A percentile compares a stretch with the other conserved stretches of the same genome.
phyloP scores from a whole-genome alignment of 1,140 invertebrate genomes.

The Drosophila punjabiensis region DNA sequence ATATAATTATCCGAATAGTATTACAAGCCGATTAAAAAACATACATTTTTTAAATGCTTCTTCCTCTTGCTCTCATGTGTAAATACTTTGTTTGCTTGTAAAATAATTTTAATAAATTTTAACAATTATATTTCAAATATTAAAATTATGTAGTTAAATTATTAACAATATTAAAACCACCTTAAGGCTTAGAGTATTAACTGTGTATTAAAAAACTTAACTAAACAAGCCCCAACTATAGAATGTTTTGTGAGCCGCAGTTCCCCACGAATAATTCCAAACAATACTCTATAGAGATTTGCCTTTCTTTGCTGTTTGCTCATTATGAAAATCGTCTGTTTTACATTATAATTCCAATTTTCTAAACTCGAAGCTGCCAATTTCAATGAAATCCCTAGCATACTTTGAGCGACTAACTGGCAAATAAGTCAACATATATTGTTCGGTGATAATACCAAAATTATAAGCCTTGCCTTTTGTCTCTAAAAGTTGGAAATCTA shows the following conservation, averaged over 20 bases:
- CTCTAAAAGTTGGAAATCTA: background rate
- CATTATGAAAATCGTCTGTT: slow-evolving; percentile 12
- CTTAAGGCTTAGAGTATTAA: background rate
- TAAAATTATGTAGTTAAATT: no score
- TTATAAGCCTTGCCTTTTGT: slow-evolving; percentile 22
- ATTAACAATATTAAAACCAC: no score
- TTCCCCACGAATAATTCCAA: slow-evolving; percentile 9
- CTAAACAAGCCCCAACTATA: slow-evolving; percentile 5
- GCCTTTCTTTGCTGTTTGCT: slow-evolving; percentile 16
- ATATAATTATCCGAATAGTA: no score
- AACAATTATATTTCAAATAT: no score
- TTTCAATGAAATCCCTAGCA: slow-evolving; percentile 50
- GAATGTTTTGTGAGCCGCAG: slow-evolving; percentile 10
- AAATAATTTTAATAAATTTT: no score
- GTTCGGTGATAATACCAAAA: slow-evolving; percentile 44
- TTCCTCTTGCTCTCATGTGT: no score
- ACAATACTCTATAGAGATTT: slow-evolving; percentile 12
- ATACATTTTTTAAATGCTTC: no score
- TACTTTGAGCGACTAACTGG: slow-evolving; percentile 40
- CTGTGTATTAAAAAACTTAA: background rate
- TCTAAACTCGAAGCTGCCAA: slow-evolving; percentile 22
- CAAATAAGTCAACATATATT: slow-evolving; percentile 23
- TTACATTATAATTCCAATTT: slow-evolving; percentile 37
- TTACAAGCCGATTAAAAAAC: no score
- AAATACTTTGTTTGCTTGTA: no score